Conservation (phyloP, 2,797 vertebrate species). For the Cichlasoma orientale region DNA sequence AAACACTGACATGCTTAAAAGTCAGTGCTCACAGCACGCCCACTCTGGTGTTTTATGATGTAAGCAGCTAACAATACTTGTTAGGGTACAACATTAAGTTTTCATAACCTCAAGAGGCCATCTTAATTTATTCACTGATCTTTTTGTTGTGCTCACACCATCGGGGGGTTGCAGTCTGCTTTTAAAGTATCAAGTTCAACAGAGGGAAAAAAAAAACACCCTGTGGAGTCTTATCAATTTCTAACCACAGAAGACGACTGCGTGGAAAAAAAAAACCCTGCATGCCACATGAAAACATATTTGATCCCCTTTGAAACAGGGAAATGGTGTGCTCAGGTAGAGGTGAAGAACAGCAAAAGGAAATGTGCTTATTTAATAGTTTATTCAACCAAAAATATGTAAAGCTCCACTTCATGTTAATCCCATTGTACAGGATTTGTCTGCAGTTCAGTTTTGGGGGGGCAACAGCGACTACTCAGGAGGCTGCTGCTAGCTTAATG, state of each 20-base stretch:
- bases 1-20: background rate
- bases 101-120: background rate
- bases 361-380: background rate
- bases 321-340: background rate
- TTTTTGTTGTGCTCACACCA: constrained; percentile 1
- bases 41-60: background rate
- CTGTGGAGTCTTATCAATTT: background rate
- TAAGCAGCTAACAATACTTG: background rate
- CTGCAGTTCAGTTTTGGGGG: background rate
- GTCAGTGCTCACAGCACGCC: background rate
- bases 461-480: background rate
- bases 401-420: background rate
- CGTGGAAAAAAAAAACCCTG: background rate
- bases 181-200: background rate
- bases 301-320: background rate
- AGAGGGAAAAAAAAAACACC: rapidly evolving
- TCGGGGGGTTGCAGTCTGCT: background rate
- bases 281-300: background rate
- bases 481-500: background rate
- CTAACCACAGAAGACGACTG: background rate
- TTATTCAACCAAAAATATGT: background rate
- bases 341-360: background rate
- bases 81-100: background rate
- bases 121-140: background rate
- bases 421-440: rapidly evolving